Evolutionary conservation across 2,888 invertebrate species (phyloP).

Genomic region (Drosophila demipolita): DNA sequence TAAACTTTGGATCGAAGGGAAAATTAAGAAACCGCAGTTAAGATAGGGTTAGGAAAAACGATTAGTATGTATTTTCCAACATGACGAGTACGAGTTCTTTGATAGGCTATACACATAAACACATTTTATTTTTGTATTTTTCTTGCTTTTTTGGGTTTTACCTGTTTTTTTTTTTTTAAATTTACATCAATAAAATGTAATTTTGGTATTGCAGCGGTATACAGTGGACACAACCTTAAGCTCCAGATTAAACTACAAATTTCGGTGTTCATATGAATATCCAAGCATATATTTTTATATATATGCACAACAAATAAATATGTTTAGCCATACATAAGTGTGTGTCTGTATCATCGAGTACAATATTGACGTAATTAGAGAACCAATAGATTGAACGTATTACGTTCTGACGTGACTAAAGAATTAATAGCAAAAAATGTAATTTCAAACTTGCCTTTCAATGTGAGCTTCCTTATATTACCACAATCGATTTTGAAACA

Average conservation of each 20-base stretch:
- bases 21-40: constrained; percentile 12
- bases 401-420: neutral
- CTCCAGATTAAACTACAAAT: constrained; percentile 46
- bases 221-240: constrained; percentile 60
- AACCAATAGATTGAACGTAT: neutral
- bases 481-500: constrained; percentile 11
- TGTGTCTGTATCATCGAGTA: constrained; percentile 27
- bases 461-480: constrained; percentile 42
- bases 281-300: constrained; percentile 1
- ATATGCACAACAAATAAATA: constrained; percentile 7
- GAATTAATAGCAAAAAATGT: constrained; percentile 6
- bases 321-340: neutral
- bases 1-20: constrained; percentile 38
- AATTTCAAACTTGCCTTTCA: constrained; percentile 32
- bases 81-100: neutral
- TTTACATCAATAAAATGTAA: constrained; percentile 58
- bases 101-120: constrained; percentile 1
- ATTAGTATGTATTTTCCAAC: neutral
- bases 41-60: neutral
- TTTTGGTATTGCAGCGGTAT: constrained; percentile 51
- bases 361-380: constrained; percentile 16
- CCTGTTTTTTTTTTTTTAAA: constrained; percentile 5
- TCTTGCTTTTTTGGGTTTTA: neutral
- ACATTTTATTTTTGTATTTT: too few relatives aligned
- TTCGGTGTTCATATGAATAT: constrained; percentile 27